These are phyloP conservation scores for Buteo buteo DNA, from an alignment of 2,113 vertebrate genomes.

Conservation along the genomic window DNA sequence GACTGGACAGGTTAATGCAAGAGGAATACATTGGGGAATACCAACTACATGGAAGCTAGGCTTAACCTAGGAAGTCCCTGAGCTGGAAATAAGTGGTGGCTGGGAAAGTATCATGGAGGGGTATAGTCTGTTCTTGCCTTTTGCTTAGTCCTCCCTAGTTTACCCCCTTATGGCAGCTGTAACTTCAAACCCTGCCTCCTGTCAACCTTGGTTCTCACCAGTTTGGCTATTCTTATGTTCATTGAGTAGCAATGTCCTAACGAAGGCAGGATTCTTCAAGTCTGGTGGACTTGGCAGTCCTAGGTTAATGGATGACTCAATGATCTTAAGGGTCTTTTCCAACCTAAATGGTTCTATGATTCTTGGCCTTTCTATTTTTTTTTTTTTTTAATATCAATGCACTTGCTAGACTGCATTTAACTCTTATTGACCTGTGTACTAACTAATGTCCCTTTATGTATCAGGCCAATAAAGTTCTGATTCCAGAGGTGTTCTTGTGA, in stretches of 20 bases:
- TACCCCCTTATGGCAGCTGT: neutral
- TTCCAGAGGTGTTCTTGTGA: neutral
- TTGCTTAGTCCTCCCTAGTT: neutral
- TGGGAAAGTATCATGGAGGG: neutral
- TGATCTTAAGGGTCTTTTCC: neutral
- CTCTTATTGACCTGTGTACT: neutral
- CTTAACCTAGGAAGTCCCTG: neutral
- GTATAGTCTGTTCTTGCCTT: neutral
- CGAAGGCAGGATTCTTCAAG: neutral
- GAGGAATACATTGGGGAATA: neutral
- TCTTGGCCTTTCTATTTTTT: neutral
- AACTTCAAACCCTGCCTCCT: neutral
- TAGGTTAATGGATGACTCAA: neutral
- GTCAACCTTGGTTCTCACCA: neutral
- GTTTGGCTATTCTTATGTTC: neutral
- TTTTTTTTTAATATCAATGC: neutral
- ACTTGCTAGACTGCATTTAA: neutral
- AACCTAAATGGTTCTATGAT: neutral
- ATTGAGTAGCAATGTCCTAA: neutral
- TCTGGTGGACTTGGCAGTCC: neutral
- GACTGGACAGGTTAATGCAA: neutral
- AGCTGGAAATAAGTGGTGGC: neutral
- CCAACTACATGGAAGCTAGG: neutral
- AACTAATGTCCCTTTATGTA: neutral
- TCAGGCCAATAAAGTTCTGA: neutral